Conservation (phyloP, 2,113 vertebrate species). For the Phainopepla nitens region DNA sequence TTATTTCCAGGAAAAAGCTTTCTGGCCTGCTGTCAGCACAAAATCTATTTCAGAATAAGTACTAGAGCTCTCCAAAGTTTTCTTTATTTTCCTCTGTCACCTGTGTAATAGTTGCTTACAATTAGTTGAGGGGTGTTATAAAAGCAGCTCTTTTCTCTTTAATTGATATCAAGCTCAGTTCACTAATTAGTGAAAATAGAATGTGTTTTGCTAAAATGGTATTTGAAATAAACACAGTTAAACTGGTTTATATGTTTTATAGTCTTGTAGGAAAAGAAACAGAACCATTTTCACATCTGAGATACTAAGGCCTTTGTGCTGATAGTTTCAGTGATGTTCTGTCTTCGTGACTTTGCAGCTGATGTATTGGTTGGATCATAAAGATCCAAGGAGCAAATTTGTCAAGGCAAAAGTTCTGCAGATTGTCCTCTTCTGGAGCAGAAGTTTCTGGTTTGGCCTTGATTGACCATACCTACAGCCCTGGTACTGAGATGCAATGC, state of each 20-base stretch:
- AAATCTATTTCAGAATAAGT: not conserved
- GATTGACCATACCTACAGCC: fast-evolving
- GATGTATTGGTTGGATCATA: not conserved
- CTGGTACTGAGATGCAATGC: not conserved
- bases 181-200: not conserved
- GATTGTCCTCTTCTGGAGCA: not conserved
- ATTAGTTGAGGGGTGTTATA: not conserved
- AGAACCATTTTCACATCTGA: fast-evolving
- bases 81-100: not conserved
- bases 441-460: not conserved
- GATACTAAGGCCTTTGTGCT: not conserved
- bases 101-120: not conserved
- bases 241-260: not conserved
- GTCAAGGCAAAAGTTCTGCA: not conserved
- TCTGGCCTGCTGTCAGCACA: not conserved
- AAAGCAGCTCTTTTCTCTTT: not conserved
- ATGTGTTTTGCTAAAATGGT: not conserved
- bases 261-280: not conserved
- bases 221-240: not conserved
- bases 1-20: not conserved
- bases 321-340: not conserved
- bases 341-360: not conserved
- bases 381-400: not conserved
- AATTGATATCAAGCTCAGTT: not conserved
- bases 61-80: not conserved